phyloP scores from a whole-genome alignment of 2,113 vertebrate species.

The Calidris pugnax region DNA sequence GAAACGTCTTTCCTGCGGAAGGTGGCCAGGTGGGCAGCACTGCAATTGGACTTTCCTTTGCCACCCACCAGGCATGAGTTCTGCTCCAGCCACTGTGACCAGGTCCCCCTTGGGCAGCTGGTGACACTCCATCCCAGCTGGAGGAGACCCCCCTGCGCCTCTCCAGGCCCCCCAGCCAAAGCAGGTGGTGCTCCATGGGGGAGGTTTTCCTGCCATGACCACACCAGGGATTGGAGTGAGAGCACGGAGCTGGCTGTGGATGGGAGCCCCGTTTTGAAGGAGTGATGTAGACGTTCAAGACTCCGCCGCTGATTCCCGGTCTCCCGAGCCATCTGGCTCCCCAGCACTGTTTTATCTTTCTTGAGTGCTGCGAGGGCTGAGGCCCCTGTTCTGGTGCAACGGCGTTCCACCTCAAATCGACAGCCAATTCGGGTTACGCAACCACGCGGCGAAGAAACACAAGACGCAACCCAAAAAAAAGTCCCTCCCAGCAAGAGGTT shows the following conservation, averaged over 20 bases:
- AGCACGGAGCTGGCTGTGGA: background rate
- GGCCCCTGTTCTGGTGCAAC: background rate
- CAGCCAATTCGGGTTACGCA: background rate
- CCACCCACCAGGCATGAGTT: background rate
- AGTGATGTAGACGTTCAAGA: background rate
- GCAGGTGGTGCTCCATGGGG: background rate
- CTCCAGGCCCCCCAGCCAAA: background rate
- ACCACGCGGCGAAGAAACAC: background rate
- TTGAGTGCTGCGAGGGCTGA: background rate
- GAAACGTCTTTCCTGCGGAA: background rate
- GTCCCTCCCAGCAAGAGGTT: background rate
- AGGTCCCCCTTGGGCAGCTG: background rate
- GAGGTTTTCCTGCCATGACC: background rate
- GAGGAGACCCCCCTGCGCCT: background rate
- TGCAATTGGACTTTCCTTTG: background rate
- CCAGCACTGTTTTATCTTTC: background rate
- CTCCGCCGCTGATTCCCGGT: background rate
- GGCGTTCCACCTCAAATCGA: background rate
- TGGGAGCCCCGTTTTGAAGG: slow-evolving; percentile 8
- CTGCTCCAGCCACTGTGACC: background rate
- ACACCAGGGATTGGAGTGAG: background rate
- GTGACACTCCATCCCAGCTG: background rate
- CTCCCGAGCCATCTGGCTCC: slow-evolving; percentile 28
- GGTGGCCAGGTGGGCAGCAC: background rate
- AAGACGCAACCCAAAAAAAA: background rate